A percentile compares a stretch with the other conserved stretches of the same genome.
Conservation (phyloP, 2,797 vertebrate genomes). For the Betta splendens region DNA sequence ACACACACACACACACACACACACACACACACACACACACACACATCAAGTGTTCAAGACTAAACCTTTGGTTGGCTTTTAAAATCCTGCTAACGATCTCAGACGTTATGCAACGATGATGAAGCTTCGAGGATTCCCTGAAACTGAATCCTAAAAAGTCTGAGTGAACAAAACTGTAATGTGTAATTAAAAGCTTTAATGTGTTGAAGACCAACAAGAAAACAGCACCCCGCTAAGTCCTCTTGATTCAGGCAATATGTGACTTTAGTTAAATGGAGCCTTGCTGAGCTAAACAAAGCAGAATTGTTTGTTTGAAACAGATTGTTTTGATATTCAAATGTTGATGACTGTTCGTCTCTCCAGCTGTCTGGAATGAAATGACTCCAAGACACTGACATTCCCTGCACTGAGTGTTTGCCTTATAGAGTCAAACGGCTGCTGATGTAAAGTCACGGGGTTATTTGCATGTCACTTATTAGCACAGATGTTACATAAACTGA, state of each 20-base stretch:
- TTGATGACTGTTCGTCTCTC: background rate
- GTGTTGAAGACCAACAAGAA: constrained; percentile 33
- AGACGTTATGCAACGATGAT: constrained; percentile 4
- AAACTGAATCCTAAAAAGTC: constrained; percentile 8
- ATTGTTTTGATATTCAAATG: constrained; percentile 18
- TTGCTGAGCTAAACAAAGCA: constrained; percentile 13
- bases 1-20: too few relatives aligned
- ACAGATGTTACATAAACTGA: background rate
- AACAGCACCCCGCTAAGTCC: constrained; percentile 41
- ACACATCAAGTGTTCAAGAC: constrained; percentile 2
- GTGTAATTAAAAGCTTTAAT: constrained; percentile 32
- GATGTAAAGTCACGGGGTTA: background rate
- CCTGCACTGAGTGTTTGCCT: constrained; percentile 4
- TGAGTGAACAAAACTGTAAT: constrained; percentile 28
- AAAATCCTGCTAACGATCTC: constrained; percentile 11
- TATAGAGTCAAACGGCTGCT: background rate
- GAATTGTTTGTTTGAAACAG: constrained; percentile 20
- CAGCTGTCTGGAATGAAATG: background rate
- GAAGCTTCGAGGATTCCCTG: constrained; percentile 7
- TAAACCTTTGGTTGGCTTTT: constrained; percentile 3
- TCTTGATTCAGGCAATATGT: constrained; percentile 33
- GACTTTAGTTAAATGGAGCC: constrained; percentile 31
- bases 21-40: too few relatives aligned
- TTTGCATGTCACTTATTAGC: background rate
- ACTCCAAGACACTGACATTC: background rate